Percentiles rank a stretch among this genome's conserved stretches.
Evolutionary conservation across 1,140 invertebrate species (phyloP).

Genomic region (Papilio helenus): DNA sequence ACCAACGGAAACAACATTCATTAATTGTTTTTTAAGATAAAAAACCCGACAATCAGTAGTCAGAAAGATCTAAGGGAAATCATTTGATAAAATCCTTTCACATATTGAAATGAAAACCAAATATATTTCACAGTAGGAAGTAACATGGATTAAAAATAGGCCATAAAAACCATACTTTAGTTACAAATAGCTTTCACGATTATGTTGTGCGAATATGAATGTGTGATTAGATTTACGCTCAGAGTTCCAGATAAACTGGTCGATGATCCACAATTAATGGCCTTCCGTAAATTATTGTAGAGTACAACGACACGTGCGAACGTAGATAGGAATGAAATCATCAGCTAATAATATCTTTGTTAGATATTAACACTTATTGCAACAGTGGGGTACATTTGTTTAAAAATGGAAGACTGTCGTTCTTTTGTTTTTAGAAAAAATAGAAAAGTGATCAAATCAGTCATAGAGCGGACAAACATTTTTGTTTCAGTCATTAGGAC

Average conservation of each 20-base stretch:
- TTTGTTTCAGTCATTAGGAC: too few species aligned
- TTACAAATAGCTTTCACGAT: background rate
- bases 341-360: background rate
- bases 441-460: too few species aligned
- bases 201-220: slow-evolving; percentile 12
- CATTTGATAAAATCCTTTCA: background rate
- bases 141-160: background rate
- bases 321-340: background rate
- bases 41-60: background rate
- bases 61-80: background rate
- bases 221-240: slow-evolving; percentile 17
- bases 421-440: background rate
- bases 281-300: slow-evolving; percentile 4
- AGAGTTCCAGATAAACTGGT: background rate
- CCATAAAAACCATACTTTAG: background rate
- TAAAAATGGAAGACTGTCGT: background rate
- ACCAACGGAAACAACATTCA: background rate
- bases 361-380: background rate
- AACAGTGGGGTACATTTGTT: background rate
- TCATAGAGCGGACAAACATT: too few species aligned
- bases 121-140: background rate
- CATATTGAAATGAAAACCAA: background rate
- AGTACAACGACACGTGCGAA: slow-evolving; percentile 22
- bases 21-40: background rate
- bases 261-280: slow-evolving; percentile 15